Base-by-base conservation (phyloP, 2,888 invertebrate species). In the Chamaedrilus cognettii region DNA sequence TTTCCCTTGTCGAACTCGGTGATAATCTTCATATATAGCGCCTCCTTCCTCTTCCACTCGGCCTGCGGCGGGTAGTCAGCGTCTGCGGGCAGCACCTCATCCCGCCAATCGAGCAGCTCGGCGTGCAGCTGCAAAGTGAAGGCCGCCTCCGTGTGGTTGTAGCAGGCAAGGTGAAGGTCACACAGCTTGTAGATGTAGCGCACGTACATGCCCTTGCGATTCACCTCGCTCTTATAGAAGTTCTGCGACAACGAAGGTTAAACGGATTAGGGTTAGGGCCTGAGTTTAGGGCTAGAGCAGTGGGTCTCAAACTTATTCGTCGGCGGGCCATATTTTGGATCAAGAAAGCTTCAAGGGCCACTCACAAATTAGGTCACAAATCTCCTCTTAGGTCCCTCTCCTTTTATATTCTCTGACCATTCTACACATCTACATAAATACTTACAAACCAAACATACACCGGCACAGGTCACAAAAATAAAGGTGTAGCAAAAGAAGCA, bases 181-280 rank as follows among this genome's bases (percentile, higher is more conserved):
- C 94, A 94, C 42, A 97, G 86, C 82, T 96, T 96, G 86, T 96
- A 95, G 71, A 97, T 95, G 84, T 97, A 97, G 64, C 92, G 90
- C 60, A 96, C 86, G 84, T 96, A 97, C 93, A 96, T 94, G 84
- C 96, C 95, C 78, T 94, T 93, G 31, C 95, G 88, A 79, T 96
- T 94, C 74, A 95, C 94, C 85, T 96, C 95, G 81, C 93, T 94
- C 83, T 95, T 94, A 86, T 96, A 96, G 83, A 96, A 97, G 80
- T 96, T 95, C 92, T 93, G 86, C 49, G 42, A 19, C 60, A 65
- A 64, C 23, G 33, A 19, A 15, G 2, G n/a, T n/a, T n/a, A n/a
- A n/a, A n/a, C n/a, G n/a, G n/a, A n/a, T n/a, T n/a, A n/a, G n/a
- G n/a, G n/a, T n/a, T n/a, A n/a, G n/a, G n/a, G n/a, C n/a, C n/a